A percentile compares a stretch with the other conserved stretches of the same genome.
These are phyloP conservation scores for Tachysurus fulvidraco DNA, from an alignment of 2,113 vertebrate genomes.

Conservation along the genomic window DNA sequence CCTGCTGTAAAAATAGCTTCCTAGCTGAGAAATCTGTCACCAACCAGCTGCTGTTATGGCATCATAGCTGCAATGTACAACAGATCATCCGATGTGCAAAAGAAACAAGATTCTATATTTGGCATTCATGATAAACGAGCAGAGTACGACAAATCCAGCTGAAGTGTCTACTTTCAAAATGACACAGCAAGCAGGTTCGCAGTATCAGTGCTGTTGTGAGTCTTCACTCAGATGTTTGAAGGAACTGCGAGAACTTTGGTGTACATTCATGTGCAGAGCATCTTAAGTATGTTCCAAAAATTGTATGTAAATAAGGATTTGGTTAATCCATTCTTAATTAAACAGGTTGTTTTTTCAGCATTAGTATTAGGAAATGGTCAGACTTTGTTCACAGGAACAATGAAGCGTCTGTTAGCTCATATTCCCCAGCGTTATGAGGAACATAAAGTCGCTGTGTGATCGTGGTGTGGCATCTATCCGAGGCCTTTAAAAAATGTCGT, in stretches of 20 bases:
- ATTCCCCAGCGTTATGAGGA: neutral
- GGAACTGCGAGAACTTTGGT: neutral
- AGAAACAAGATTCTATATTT: slow-evolving; percentile 64
- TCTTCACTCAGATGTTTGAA: neutral
- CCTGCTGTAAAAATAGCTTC: slow-evolving; percentile 17
- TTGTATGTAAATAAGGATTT: slow-evolving; percentile 60
- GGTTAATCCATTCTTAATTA: slow-evolving; percentile 66
- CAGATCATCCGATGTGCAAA: slow-evolving; percentile 58
- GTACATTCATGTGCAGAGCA: neutral
- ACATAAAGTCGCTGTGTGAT: neutral
- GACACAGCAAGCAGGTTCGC: slow-evolving; percentile 20
- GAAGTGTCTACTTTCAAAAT: slow-evolving; percentile 24
- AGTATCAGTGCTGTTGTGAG: neutral
- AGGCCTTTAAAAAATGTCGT: slow-evolving; percentile 19
- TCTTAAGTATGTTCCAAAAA: slow-evolving; percentile 47
- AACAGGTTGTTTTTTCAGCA: slow-evolving; percentile 42
- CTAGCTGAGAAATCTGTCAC: slow-evolving; percentile 21
- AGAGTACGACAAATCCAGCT: slow-evolving; percentile 57
- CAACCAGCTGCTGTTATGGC: slow-evolving; percentile 18
- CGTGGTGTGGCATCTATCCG: slow-evolving; percentile 6
- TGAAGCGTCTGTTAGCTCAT: slow-evolving; percentile 47
- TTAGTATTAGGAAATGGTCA: slow-evolving; percentile 35
- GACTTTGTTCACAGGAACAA: slow-evolving; percentile 57
- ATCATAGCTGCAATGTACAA: slow-evolving; percentile 40
- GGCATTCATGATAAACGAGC: slow-evolving; percentile 58